Conservation (phyloP, 2,113 vertebrate species). For the Oncorhynchus masou region DNA sequence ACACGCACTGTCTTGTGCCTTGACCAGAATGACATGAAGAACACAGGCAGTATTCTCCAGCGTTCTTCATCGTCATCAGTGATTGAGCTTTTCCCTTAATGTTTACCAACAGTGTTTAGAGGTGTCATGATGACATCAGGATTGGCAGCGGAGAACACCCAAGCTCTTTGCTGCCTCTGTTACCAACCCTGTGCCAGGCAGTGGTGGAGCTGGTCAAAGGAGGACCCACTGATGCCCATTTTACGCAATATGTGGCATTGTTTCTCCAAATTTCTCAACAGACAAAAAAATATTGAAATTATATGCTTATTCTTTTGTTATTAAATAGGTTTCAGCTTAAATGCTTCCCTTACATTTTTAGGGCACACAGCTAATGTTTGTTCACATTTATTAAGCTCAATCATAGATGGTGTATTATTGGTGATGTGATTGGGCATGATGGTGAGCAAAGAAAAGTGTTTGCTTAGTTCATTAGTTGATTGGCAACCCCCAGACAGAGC, state of each 20-base stretch:
- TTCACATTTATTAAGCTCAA: constrained; percentile 47
- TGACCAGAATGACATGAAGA: constrained; percentile 34
- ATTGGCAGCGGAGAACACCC: constrained; percentile 77
- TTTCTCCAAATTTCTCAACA: constrained; percentile 17
- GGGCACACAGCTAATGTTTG: constrained; percentile 46
- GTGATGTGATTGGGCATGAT: not conserved
- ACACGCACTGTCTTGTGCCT: constrained; percentile 17
- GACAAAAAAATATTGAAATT: constrained; percentile 45
- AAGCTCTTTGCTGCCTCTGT: constrained; percentile 75
- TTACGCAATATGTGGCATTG: constrained; percentile 77
- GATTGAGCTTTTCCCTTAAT: constrained; percentile 60
- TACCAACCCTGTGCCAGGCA: constrained; percentile 73
- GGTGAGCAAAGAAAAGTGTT: constrained; percentile 26
- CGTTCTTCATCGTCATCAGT: constrained; percentile 37
- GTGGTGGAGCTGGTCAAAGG: constrained; percentile 56
- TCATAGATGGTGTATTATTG: constrained; percentile 50
- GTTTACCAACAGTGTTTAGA: constrained; percentile 38
- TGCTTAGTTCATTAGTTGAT: constrained; percentile 30
- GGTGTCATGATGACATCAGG: constrained; percentile 49
- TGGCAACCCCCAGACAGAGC: constrained; percentile 31
- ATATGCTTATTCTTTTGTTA: constrained; percentile 29
- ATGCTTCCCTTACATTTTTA: not conserved
- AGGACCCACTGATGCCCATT: constrained; percentile 75
- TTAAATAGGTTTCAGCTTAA: constrained; percentile 23
- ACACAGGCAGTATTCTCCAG: constrained; percentile 22